Conservation (phyloP, 2,888 invertebrate genomes). For the Xylocampa areola region DNA sequence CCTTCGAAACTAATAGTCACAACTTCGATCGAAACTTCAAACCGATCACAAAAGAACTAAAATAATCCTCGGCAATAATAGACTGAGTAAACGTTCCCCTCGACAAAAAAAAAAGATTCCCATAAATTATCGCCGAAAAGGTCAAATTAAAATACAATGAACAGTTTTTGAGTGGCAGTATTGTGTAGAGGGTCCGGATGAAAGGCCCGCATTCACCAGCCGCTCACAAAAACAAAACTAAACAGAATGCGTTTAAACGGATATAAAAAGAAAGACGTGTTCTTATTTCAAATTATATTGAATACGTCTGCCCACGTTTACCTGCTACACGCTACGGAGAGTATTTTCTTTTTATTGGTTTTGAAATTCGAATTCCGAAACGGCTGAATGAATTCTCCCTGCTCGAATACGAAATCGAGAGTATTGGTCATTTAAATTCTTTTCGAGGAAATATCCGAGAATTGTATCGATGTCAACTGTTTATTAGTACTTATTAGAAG, state of each 20-base stretch:
- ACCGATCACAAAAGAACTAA: conserved; percentile 81
- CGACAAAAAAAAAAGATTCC: conserved; percentile 81
- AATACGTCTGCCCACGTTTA: conserved; percentile 88
- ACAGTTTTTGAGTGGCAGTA: conserved; percentile 89
- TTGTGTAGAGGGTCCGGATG: conserved; percentile 87
- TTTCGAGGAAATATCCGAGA: conserved; percentile 59
- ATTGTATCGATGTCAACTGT: conserved; percentile 80
- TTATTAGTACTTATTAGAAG: conserved; percentile 83
- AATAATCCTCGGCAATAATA: conserved; percentile 85
- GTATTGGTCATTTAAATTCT: conserved; percentile 54
- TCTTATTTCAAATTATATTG: conserved; percentile 89
- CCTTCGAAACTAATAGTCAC: conserved; percentile 60
- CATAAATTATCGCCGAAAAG: conserved; percentile 90
- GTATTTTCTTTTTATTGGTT: conserved; percentile 78
- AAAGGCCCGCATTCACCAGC: conserved; percentile 85
- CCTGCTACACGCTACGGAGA: conserved; percentile 76
- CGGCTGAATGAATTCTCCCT: conserved; percentile 77
- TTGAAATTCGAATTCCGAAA: conserved; percentile 74
- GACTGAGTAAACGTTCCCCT: conserved; percentile 86
- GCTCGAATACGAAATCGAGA: conserved; percentile 67
- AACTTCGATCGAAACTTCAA: conserved; percentile 72
- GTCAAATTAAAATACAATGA: conserved; percentile 90
- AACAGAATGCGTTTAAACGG: conserved; percentile 89
- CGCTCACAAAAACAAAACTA: conserved; percentile 88
- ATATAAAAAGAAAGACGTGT: conserved; percentile 89